A percentile compares a stretch with the other conserved stretches of the same genome.
Evolutionary conservation across 2,888 invertebrate genomes (phyloP).

Genomic region (Subacronicta megacephala): DNA sequence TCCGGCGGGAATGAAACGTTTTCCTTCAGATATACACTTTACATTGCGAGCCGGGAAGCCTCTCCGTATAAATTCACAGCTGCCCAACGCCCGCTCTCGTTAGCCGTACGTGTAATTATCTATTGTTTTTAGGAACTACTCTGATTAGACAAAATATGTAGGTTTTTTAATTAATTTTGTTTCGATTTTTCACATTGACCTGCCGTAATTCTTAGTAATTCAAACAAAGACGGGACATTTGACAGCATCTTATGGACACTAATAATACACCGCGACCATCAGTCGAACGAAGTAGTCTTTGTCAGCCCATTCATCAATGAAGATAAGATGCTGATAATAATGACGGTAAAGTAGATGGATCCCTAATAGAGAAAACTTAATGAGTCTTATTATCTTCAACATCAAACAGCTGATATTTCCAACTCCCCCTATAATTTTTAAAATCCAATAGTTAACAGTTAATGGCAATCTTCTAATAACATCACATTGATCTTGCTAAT

Average conservation of each 20-base stretch:
- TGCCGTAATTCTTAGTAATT: no score
- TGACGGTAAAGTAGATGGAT: not conserved
- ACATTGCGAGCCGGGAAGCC: conserved; percentile 72
- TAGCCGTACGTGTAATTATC: conserved; percentile 81
- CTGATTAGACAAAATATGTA: conserved; percentile 67
- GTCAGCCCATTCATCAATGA: no score
- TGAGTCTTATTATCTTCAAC: conserved; percentile 1
- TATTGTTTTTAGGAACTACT: conserved; percentile 75
- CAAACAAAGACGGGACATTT: no score
- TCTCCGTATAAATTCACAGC: conserved; percentile 67
- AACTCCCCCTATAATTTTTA: conserved; percentile 12
- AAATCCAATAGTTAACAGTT: conserved; percentile 58
- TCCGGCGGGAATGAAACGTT: conserved; percentile 88
- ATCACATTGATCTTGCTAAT: conserved; percentile 84
- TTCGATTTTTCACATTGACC: not conserved
- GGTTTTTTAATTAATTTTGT: not conserved
- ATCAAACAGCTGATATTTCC: conserved; percentile 1
- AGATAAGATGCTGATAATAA: no score
- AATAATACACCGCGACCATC: no score
- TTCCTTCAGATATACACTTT: conserved; percentile 86
- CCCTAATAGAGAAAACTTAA: conserved; percentile 1
- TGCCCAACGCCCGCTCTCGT: conserved; percentile 72
- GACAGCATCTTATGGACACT: no score
- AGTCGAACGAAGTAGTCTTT: no score
- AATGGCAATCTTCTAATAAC: conserved; percentile 85